These are phyloP conservation scores for Podotricha telesiphe DNA, from an alignment of 2,888 invertebrate genomes.

Conservation along the genomic window DNA sequence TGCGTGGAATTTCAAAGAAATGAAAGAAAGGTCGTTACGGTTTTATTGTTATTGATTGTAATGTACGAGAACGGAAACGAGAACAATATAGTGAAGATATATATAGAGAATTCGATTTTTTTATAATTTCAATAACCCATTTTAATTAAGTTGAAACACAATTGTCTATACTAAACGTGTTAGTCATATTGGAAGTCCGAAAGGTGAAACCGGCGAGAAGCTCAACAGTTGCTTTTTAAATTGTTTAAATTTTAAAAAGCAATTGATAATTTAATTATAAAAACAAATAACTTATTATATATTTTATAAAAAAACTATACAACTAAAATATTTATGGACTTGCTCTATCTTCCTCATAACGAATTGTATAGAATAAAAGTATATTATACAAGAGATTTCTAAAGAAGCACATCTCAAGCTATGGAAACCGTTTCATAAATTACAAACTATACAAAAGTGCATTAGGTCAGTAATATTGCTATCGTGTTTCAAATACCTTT, in stretches of 20 bases:
- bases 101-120: neutral
- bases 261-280: too few relatives aligned
- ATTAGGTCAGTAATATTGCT: slow-evolving; percentile 18
- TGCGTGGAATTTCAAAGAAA: slow-evolving; percentile 5
- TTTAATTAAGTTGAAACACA: too few relatives aligned
- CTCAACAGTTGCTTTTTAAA: too few relatives aligned
- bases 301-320: too few relatives aligned
- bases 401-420: neutral
- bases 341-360: neutral
- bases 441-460: slow-evolving; percentile 20
- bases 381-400: neutral
- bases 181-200: too few relatives aligned
- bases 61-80: neutral
- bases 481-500: slow-evolving; percentile 13
- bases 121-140: too few relatives aligned
- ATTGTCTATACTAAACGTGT: too few relatives aligned
- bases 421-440: slow-evolving; percentile 4
- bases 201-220: too few relatives aligned
- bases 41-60: slow-evolving; percentile 28
- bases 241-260: too few relatives aligned
- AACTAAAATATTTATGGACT: neutral
- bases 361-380: neutral
- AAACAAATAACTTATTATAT: too few relatives aligned
- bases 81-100: neutral
- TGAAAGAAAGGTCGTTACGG: slow-evolving; percentile 18